These are phyloP conservation scores for Eudemis profundana DNA, from an alignment of 2,888 invertebrate genomes.

Conservation along the genomic window DNA sequence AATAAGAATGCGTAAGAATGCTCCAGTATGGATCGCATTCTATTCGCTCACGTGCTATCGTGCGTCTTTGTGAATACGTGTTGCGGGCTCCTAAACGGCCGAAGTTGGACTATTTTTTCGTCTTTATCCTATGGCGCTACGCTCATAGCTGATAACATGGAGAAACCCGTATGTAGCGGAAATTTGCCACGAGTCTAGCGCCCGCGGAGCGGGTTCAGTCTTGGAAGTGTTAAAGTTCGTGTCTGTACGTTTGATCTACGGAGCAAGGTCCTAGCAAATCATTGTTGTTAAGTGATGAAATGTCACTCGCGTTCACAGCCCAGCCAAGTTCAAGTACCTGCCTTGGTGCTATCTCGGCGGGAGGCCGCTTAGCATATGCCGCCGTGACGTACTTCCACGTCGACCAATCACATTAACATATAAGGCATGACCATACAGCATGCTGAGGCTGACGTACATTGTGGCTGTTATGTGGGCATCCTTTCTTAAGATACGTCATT, in stretches of 20 bases:
- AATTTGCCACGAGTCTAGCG: too few species aligned
- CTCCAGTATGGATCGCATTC: too few species aligned
- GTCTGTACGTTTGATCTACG: not conserved
- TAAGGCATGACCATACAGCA: not conserved
- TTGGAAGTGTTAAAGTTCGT: not conserved
- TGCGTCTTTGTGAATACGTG: too few species aligned
- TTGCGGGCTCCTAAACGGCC: too few species aligned
- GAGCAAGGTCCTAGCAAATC: not conserved
- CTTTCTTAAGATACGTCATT: too few species aligned
- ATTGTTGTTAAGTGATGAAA: slow-evolving; percentile 42
- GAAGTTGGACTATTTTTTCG: too few species aligned
- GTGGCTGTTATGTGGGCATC: not conserved
- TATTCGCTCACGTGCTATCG: too few species aligned
- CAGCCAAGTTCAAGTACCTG: slow-evolving; percentile 79
- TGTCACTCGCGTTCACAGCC: slow-evolving; percentile 55
- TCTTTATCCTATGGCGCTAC: too few species aligned
- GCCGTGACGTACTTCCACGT: slow-evolving; percentile 52
- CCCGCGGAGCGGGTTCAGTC: too few species aligned
- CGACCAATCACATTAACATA: slow-evolving; percentile 31
- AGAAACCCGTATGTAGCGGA: too few species aligned
- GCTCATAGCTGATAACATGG: too few species aligned
- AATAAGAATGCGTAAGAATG: too few species aligned
- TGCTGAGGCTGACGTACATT: not conserved
- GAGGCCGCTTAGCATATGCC: slow-evolving; percentile 64
- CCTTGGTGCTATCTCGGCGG: slow-evolving; percentile 58